Evolutionary conservation across 2,888 invertebrate species (phyloP).

Genomic region (Tipula unca): DNA sequence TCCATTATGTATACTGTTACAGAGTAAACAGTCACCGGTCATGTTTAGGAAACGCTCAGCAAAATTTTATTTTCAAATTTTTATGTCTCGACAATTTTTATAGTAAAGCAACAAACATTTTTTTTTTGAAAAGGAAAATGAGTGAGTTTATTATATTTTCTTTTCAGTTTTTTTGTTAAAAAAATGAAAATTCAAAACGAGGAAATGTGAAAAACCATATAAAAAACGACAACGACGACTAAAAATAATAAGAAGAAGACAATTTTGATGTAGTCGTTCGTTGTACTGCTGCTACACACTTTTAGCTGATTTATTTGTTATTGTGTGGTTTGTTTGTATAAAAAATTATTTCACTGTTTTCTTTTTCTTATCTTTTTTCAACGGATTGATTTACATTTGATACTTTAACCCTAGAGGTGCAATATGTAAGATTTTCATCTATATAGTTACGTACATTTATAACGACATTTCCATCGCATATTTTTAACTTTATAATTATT

Average conservation of each 20-base stretch:
- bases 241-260: neutral
- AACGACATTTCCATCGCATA: neutral
- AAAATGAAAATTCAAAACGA: neutral
- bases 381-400: neutral
- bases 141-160: neutral
- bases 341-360: neutral
- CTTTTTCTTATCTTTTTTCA: neutral
- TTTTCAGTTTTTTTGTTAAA: neutral
- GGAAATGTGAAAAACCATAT: neutral
- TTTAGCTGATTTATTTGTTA: neutral
- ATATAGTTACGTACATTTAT: too few species aligned
- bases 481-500: neutral
- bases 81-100: conserved; percentile 1
- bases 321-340: neutral
- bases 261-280: neutral
- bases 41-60: neutral
- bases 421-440: too few species aligned
- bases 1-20: too few species aligned
- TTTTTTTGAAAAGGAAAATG: neutral
- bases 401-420: neutral
- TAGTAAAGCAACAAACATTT: neutral
- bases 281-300: neutral
- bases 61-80: neutral
- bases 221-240: neutral
- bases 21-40: neutral